A percentile compares a stretch with the other conserved stretches of the same genome.
phyloP scores from a whole-genome alignment of 2,888 invertebrate species.

The Harpagoxenus sublaevis region DNA sequence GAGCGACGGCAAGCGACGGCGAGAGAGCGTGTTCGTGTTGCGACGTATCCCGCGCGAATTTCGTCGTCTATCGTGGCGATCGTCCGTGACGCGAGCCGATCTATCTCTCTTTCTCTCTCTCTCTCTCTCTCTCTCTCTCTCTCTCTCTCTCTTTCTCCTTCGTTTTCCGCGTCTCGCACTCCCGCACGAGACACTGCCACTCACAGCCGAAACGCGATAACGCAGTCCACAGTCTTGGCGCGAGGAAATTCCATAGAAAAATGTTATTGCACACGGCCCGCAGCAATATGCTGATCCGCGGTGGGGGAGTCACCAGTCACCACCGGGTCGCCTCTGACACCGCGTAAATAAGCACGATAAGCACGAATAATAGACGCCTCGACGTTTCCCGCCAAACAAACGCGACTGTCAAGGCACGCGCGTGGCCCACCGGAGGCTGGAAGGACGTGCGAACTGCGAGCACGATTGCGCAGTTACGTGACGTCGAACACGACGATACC shows the following conservation, averaged over 20 bases:
- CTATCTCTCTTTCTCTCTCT: background rate
- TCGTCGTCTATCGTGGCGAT: conserved; percentile 44
- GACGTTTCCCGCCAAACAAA: conserved; percentile 77
- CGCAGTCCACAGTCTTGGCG: background rate
- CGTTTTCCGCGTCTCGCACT: background rate
- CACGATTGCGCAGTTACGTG: conserved; percentile 80
- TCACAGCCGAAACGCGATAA: conserved; percentile 41
- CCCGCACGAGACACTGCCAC: conserved; percentile 14
- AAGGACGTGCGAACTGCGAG: conserved; percentile 70
- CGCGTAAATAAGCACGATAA: conserved; percentile 54
- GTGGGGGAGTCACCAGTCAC: conserved; percentile 57
- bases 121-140: background rate
- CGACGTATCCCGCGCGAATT: conserved; percentile 71
- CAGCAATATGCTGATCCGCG: conserved; percentile 71
- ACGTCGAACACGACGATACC: conserved; percentile 58
- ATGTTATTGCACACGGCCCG: conserved; percentile 78
- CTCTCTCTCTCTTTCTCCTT: background rate
- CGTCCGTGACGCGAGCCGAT: conserved; percentile 30
- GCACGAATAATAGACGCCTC: conserved; percentile 34
- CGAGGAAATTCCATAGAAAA: conserved; percentile 59
- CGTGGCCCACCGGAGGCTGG: conserved; percentile 72
- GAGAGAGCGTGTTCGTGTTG: conserved; percentile 62
- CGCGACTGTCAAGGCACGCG: conserved; percentile 75
- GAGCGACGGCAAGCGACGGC: conserved; percentile 62
- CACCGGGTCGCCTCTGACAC: conserved; percentile 51